Conservation (phyloP, 2,113 vertebrate species). For the Hiodon alosoides region DNA sequence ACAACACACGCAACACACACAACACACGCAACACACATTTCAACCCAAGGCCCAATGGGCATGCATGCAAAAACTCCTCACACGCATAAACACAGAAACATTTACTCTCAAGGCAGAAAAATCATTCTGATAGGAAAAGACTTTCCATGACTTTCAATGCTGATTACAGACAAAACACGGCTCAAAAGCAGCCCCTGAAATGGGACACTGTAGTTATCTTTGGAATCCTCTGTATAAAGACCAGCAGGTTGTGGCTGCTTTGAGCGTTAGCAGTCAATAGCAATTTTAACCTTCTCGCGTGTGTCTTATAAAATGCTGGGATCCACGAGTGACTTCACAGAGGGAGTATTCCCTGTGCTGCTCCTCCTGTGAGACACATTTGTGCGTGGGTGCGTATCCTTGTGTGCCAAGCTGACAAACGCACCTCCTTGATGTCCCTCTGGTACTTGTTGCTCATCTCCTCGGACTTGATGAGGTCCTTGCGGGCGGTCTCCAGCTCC, state of each 20-base stretch:
- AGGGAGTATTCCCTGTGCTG: background rate
- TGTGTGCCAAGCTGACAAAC: background rate
- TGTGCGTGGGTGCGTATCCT: background rate
- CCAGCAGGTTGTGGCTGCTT: background rate
- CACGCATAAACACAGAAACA: no score
- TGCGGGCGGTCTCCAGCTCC: conserved; percentile 92
- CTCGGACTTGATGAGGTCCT: conserved; percentile 95
- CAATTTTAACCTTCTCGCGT: conserved; percentile 19
- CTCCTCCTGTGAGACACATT: background rate
- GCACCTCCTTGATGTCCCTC: conserved; percentile 96
- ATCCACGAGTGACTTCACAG: no score
- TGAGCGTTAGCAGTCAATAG: conserved; percentile 35
- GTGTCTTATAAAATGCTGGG: no score
- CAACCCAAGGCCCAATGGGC: no score
- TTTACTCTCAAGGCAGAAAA: no score
- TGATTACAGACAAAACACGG: no score
- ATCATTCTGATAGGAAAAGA: no score
- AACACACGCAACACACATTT: no score
- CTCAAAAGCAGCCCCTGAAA: no score
- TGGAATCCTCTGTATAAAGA: background rate
- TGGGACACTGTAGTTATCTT: conserved; percentile 20
- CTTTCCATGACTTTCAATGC: no score
- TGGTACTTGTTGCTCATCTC: conserved; percentile 98
- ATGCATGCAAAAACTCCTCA: no score
- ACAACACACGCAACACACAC: no score